Conservation (phyloP, 2,113 vertebrate species). For the Clupea harengus region DNA sequence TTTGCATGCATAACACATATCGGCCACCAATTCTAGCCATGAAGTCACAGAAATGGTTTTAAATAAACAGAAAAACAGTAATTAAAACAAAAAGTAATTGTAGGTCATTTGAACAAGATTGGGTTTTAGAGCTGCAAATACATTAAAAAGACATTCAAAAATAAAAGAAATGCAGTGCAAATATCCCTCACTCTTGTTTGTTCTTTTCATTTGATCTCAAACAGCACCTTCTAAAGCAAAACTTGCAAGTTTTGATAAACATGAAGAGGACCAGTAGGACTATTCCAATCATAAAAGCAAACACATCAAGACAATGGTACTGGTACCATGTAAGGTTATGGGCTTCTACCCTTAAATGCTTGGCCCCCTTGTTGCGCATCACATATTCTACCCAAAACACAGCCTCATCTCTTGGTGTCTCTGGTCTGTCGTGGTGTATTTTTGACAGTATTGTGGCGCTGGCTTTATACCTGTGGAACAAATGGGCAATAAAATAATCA, state of each 20-base stretch:
- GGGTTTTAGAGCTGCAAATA: not conserved
- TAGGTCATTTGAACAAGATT: too few relatives aligned
- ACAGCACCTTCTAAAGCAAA: conserved; percentile 62
- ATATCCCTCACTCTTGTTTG: conserved; percentile 61
- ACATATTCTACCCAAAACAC: conserved; percentile 92
- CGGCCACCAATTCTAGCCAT: too few relatives aligned
- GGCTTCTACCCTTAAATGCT: conserved; percentile 79
- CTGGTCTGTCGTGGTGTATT: conserved; percentile 84
- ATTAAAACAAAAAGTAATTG: too few relatives aligned
- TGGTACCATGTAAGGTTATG: conserved; percentile 87
- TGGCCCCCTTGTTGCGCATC: conserved; percentile 86
- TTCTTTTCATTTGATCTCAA: conserved; percentile 54
- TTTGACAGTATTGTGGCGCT: conserved; percentile 74
- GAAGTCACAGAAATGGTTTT: too few relatives aligned
- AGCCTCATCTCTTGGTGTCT: conserved; percentile 77
- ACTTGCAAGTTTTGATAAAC: conserved; percentile 68
- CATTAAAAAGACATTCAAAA: not conserved
- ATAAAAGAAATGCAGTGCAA: not conserved
- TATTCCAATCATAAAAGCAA: conserved; percentile 71
- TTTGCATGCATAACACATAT: too few relatives aligned
- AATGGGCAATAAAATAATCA: not conserved
- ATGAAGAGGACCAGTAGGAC: conserved; percentile 52
- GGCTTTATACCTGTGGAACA: conserved; percentile 77
- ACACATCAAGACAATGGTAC: conserved; percentile 84
- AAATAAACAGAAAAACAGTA: too few relatives aligned